Evolutionary conservation across 2,797 vertebrate genomes (phyloP).

Genomic region (Labeo calbasu): DNA sequence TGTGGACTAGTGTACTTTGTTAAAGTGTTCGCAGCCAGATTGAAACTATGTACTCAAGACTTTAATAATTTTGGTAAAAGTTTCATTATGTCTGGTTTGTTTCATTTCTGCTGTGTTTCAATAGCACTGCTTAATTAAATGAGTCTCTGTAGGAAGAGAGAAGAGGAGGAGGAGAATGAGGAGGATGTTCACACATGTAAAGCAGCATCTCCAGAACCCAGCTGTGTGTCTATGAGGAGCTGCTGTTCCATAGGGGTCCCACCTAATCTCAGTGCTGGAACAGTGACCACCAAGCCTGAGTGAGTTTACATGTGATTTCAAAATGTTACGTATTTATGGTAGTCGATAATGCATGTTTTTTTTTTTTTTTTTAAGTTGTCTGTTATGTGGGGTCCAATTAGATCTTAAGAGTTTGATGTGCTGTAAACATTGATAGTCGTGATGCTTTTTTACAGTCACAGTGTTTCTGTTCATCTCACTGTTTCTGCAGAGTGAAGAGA

Average conservation of each 20-base stretch:
- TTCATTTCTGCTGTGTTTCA: background rate
- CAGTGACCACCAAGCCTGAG: background rate
- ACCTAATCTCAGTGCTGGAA: background rate
- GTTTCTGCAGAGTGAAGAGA: background rate
- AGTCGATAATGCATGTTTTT: too few species aligned
- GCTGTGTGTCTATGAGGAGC: background rate
- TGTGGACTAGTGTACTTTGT: too few species aligned
- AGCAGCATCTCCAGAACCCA: background rate
- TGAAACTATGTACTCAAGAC: too few species aligned
- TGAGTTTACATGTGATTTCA: background rate
- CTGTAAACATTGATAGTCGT: background rate
- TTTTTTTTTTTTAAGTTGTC: background rate
- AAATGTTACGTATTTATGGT: background rate
- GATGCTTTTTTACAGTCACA: background rate
- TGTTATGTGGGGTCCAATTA: background rate
- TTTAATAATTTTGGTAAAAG: too few species aligned
- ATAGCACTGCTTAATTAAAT: background rate
- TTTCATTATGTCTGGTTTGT: too few species aligned
- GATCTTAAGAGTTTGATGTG: background rate
- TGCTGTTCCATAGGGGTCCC: background rate
- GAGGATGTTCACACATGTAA: background rate
- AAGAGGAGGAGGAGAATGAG: background rate
- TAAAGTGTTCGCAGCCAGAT: too few species aligned
- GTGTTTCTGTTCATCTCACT: background rate
- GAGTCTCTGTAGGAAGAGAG: background rate